Conservation (phyloP, 2,888 invertebrate genomes). For the Pachymerium ferrugineum region DNA sequence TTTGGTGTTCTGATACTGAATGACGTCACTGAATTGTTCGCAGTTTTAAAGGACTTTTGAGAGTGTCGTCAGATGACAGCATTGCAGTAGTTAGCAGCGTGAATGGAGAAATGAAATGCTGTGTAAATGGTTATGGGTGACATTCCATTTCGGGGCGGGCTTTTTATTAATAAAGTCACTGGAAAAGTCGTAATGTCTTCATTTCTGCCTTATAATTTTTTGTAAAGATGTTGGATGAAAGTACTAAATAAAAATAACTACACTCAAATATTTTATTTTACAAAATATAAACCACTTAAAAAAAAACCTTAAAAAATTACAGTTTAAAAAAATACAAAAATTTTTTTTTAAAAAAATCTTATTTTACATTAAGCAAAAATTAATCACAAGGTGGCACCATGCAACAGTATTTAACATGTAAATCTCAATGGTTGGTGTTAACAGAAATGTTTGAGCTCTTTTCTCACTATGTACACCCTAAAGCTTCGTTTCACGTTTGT, state of each 20-base stretch:
- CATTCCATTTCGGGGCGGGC: not conserved
- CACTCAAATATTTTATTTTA: too few species aligned
- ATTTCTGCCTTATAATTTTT: too few species aligned
- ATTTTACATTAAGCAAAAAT: not conserved
- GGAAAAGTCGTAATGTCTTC: too few species aligned
- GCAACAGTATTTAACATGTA: not conserved
- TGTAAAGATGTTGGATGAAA: too few species aligned
- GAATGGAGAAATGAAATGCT: not conserved
- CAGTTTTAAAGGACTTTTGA: not conserved
- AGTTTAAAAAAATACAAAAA: not conserved
- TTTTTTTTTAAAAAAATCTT: not conserved
- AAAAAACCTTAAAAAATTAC: not conserved
- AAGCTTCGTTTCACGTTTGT: too few species aligned
- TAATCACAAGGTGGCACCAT: not conserved
- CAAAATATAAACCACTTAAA: too few species aligned
- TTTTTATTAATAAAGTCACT: not conserved
- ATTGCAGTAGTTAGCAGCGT: not conserved
- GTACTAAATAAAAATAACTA: too few species aligned
- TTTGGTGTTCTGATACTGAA: not conserved
- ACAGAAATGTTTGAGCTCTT: too few species aligned
- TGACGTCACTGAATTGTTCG: not conserved
- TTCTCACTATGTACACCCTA: too few species aligned
- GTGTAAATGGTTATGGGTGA: not conserved
- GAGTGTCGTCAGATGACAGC: not conserved
- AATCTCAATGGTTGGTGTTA: not conserved